A percentile compares a stretch with the other conserved stretches of the same genome.
phyloP scores from a whole-genome alignment of 2,888 invertebrate genomes.

The Cheilosia soror region DNA sequence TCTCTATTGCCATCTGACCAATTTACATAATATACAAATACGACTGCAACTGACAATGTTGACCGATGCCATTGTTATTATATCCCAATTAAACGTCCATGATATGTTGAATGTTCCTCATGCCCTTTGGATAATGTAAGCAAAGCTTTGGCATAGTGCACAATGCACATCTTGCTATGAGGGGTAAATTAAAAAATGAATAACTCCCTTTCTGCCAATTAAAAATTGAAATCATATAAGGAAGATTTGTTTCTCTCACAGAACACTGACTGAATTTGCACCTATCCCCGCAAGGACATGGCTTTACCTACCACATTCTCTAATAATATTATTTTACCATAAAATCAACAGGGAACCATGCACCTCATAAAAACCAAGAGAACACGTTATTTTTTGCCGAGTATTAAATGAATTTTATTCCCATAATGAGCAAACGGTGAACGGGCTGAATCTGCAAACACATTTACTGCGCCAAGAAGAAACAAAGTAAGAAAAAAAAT shows the following conservation, averaged over 20 bases:
- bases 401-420: conserved; percentile 38
- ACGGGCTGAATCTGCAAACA: neutral
- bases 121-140: too few relatives aligned
- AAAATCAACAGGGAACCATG: conserved; percentile 27
- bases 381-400: neutral
- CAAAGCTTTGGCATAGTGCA: too few relatives aligned
- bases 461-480: neutral
- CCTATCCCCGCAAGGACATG: neutral
- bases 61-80: too few relatives aligned
- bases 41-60: too few relatives aligned
- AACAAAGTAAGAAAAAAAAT: neutral
- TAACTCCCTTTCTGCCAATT: neutral
- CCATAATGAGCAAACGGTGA: conserved; percentile 28
- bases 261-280: too few relatives aligned
- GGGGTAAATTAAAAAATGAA: neutral
- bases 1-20: neutral
- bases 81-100: too few relatives aligned
- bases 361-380: neutral
- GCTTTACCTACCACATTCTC: neutral
- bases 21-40: too few relatives aligned
- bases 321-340: conserved; percentile 12
- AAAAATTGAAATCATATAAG: conserved; percentile 14
- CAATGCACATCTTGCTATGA: neutral
- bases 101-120: too few relatives aligned
- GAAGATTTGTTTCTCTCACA: neutral